Evolutionary conservation across 2,797 vertebrate genomes (phyloP).

Genomic region (Rhynchotus rufescens): DNA sequence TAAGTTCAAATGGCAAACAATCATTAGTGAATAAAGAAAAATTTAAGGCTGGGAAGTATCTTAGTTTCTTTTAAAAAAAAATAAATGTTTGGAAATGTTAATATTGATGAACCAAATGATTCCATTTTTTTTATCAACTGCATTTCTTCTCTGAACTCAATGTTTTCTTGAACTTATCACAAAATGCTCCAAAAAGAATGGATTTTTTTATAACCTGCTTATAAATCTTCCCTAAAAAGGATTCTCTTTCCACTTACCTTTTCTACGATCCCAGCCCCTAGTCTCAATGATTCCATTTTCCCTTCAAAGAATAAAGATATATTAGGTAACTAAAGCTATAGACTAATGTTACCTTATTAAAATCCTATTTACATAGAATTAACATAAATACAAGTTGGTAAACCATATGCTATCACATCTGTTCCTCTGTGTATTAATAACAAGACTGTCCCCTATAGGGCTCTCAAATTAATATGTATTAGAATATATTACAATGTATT

Average conservation of each 20-base stretch:
- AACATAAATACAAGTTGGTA: conserved; percentile 85
- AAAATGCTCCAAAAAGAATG: neutral
- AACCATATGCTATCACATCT: conserved; percentile 84
- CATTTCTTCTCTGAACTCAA: neutral
- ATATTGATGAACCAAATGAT: neutral
- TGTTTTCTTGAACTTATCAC: neutral
- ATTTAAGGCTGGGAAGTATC: neutral
- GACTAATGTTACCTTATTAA: conserved; percentile 85
- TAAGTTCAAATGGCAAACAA: neutral
- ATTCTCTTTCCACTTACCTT: neutral
- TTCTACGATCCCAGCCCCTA: neutral
- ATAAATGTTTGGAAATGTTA: neutral
- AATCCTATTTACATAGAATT: conserved; percentile 86
- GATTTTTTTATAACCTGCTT: fast-evolving
- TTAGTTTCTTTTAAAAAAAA: neutral
- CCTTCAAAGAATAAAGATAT: conserved; percentile 58
- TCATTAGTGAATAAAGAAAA: neutral
- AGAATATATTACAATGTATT: conserved; percentile 68
- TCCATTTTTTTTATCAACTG: neutral
- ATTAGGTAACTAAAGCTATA: conserved; percentile 76
- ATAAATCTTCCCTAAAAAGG: neutral
- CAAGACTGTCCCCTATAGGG: conserved; percentile 80
- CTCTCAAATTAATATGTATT: conserved; percentile 80
- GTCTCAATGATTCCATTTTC: conserved; percentile 28
- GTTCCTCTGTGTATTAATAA: conserved; percentile 82